Percentiles rank a stretch among this genome's conserved stretches.
These are phyloP conservation scores for Mythimna vitellina DNA, from an alignment of 2,888 invertebrate genomes.

Conservation along the genomic window DNA sequence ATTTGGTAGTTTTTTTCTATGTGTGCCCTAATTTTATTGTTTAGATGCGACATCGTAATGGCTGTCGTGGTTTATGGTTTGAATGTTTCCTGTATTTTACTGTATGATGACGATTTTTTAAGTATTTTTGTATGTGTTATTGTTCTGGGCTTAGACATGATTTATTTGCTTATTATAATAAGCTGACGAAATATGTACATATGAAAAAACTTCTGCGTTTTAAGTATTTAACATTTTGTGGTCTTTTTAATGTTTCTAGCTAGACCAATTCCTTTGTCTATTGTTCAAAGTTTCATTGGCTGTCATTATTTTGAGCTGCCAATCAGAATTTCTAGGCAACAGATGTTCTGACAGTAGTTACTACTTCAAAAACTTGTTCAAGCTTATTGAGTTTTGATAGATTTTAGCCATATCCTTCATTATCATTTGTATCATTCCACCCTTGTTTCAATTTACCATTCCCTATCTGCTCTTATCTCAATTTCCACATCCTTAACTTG, in stretches of 20 bases:
- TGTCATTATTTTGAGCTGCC: not conserved
- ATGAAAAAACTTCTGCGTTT: slow-evolving; percentile 5
- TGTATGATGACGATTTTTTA: slow-evolving; percentile 59
- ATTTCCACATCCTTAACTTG: too few species aligned
- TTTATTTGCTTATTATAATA: slow-evolving; percentile 43
- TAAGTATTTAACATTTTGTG: slow-evolving; percentile 16
- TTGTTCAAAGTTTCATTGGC: slow-evolving; percentile 9
- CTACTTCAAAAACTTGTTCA: not conserved
- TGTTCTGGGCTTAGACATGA: slow-evolving; percentile 43
- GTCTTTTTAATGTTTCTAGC: not conserved
- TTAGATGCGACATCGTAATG: slow-evolving; percentile 68
- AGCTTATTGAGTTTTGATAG: too few species aligned
- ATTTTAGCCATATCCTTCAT: too few species aligned
- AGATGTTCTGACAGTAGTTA: not conserved
- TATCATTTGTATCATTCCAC: too few species aligned
- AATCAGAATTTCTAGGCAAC: slow-evolving; percentile 2
- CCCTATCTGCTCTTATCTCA: not conserved
- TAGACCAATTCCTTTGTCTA: slow-evolving; percentile 29
- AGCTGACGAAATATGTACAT: not conserved
- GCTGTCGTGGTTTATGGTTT: slow-evolving; percentile 65
- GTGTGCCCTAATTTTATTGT: slow-evolving; percentile 74
- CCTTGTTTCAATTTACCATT: not conserved
- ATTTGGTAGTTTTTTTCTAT: slow-evolving; percentile 68
- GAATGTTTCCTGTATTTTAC: slow-evolving; percentile 63
- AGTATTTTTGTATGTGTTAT: slow-evolving; percentile 47